phyloP scores from a whole-genome alignment of 2,888 invertebrate genomes.

The Opisthograptis luteolata region DNA sequence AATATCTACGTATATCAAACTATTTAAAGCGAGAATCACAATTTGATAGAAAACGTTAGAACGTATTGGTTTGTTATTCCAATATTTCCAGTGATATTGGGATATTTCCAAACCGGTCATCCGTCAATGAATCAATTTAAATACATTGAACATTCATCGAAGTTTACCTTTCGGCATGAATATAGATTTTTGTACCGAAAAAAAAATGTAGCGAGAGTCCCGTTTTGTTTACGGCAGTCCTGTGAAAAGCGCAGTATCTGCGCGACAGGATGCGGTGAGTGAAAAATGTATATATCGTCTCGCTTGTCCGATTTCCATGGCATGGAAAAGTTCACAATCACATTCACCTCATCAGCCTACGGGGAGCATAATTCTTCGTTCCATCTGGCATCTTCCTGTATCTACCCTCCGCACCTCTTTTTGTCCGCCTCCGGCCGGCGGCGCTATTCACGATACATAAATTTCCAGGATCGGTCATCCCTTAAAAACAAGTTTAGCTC shows the following conservation, averaged over 20 bases:
- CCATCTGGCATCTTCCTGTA: conserved; percentile 82
- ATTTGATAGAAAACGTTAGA: conserved; percentile 47
- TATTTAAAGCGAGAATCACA: conserved; percentile 17
- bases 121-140: conserved; percentile 76
- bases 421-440: conserved; percentile 75
- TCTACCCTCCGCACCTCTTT: conserved; percentile 77
- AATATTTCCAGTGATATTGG: conserved; percentile 56
- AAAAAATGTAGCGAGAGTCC: conserved; percentile 54
- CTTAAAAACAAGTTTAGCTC: conserved; percentile 84
- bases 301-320: conserved; percentile 77
- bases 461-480: conserved; percentile 84
- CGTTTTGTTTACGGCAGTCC: conserved; percentile 58
- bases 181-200: conserved; percentile 52
- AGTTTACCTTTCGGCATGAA: conserved; percentile 66
- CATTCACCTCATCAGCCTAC: conserved; percentile 83
- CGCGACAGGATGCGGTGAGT: conserved; percentile 56
- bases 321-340: conserved; percentile 82
- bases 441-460: conserved; percentile 81
- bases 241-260: conserved; percentile 57
- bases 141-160: conserved; percentile 69
- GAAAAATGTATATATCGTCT: conserved; percentile 53
- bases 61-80: conserved; percentile 59
- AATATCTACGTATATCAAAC: background rate
- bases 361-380: conserved; percentile 81
- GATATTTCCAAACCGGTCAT: conserved; percentile 64